Evolutionary conservation across 2,113 vertebrate species (phyloP), one percentile per base, ranked within the genome.

Genomic region (Ptychochromis oligacanthus): DNA sequence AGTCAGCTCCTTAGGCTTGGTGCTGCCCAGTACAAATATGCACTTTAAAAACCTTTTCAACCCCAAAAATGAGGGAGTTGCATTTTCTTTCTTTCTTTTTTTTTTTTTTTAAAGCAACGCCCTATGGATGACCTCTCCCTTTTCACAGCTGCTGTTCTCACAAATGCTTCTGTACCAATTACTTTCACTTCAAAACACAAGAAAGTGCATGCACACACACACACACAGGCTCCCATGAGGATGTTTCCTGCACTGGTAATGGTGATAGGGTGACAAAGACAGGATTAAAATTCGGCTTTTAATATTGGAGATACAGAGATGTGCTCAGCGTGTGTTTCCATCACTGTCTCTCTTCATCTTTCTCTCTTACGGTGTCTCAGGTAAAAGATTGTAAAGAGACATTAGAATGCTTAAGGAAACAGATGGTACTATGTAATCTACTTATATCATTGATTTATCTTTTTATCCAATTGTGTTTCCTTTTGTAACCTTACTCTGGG

Each of bases 301-400:
- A 98, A 98, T 97, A 98, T 99, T 98, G 97, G 95, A 99, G 97
- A 96, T 94, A 94, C 93, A 94, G 91, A 72, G 83, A 70, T 80
- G 77, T 87, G 89, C 80, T 88, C 58, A 26, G 70, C 88, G 81
- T 90, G 86, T 92, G 83, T 81, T 83, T 89, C 88, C 80, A 75
- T 84, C 57, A 22, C 59, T 15, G 40, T 81, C 54, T 85, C 43
- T 36, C 83, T 49, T 24, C 12, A 38, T 80, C 74, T 75, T 13
- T 58, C 52, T 81, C 75, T 46, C 54, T 65, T 17, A 7, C 62
- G 7, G 34, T 15, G 22, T 87, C 82, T 89, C 79, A 43, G 75
- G 77, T 86, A 70, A 34, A 85, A 59, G 57, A 87, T 78, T 74
- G 85, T 80, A 70, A 86, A 88, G 89, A 88, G 88, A 85, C 82